Evolutionary conservation across 2,113 vertebrate species (phyloP), one percentile per base, ranked within the genome.

Genomic region (Varanus komodoensis): DNA sequence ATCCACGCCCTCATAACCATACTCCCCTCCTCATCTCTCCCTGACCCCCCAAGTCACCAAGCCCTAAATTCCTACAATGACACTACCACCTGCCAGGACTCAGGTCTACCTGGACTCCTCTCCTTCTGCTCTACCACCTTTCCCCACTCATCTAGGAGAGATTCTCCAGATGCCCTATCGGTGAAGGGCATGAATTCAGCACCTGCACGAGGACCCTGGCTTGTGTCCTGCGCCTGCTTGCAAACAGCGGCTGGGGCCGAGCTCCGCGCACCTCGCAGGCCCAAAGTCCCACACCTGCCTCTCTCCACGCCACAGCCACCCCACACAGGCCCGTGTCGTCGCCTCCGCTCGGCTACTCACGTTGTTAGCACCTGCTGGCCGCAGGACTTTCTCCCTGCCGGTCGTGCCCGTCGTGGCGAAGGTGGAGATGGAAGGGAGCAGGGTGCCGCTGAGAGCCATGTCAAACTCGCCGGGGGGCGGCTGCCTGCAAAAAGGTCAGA

Each of bases 361-460:
- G 95, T 97, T 97, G 95, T 96, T 96, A 95, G 96, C 97, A 95
- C 96, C 94, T 95, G 96, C 95, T 84, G 96, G 97, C 95, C 98
- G 97, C 94, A 97, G 94, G 85, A 97, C 89, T 95, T 98, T 98
- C 92, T 97, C 98, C 95, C 98, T 98, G 96, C 97, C 96, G 86
- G 96, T 94, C 87, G 98, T 96, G 93, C 97, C 97, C 93, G 98
- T 97, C 93, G 98, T 97, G 91, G 98, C 97, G 93, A 99, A 99
- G 92, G 98, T 98, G 95, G 98, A 98, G 95, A 99, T 98, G 90
- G 98, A 98, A 50, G 98, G 99, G 92, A 99, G 97, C 87, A 99
- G 98, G 3, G 98, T 98, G 93, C 98, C 98, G 95, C 98, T 98
- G 97, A 99, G 97, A 94, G 98, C 98, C 99, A 99, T 99, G 96